A percentile compares a stretch with the other conserved stretches of the same genome.
phyloP scores from a whole-genome alignment of 2,888 invertebrate species.

The Nemotelus nigrinus region DNA sequence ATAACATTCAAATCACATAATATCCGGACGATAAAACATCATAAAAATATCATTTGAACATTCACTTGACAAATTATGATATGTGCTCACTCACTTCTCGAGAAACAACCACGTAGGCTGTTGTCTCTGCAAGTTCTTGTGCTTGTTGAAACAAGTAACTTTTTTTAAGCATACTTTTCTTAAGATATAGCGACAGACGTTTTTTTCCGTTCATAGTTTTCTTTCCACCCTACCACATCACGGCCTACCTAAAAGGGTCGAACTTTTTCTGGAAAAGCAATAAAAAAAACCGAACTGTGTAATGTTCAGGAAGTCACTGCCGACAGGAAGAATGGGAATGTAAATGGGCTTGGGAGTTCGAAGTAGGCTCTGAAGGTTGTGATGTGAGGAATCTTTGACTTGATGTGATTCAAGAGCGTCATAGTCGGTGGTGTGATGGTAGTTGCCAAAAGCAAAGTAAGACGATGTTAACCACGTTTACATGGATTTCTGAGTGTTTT shows the following conservation, averaged over 20 bases:
- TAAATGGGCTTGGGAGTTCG: constrained; percentile 19
- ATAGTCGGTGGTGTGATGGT: background rate
- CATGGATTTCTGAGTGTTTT: constrained; percentile 35
- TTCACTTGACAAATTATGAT: constrained; percentile 50
- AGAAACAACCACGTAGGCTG: too few species aligned
- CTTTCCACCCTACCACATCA: background rate
- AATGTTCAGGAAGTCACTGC: constrained; percentile 35
- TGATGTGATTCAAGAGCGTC: constrained; percentile 2
- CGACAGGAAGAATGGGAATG: constrained; percentile 14
- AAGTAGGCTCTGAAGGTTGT: background rate
- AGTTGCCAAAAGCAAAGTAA: constrained; percentile 38
- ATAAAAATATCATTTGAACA: constrained; percentile 48
- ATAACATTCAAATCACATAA: constrained; percentile 53
- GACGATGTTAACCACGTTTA: constrained; percentile 46
- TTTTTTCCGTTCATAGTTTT: constrained; percentile 14
- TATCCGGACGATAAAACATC: constrained; percentile 52
- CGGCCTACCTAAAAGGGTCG: constrained; percentile 10
- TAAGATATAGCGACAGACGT: constrained; percentile 12
- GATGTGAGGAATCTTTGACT: constrained; percentile 27
- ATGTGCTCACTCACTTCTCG: background rate
- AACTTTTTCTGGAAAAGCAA: constrained; percentile 20
- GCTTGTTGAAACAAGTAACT: constrained; percentile 23
- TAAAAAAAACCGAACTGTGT: constrained; percentile 13
- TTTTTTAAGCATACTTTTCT: background rate
- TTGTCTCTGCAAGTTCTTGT: background rate